phyloP scores from a whole-genome alignment of 64 coral and sea anemone species.

The Cladopsammia gracilis region DNA sequence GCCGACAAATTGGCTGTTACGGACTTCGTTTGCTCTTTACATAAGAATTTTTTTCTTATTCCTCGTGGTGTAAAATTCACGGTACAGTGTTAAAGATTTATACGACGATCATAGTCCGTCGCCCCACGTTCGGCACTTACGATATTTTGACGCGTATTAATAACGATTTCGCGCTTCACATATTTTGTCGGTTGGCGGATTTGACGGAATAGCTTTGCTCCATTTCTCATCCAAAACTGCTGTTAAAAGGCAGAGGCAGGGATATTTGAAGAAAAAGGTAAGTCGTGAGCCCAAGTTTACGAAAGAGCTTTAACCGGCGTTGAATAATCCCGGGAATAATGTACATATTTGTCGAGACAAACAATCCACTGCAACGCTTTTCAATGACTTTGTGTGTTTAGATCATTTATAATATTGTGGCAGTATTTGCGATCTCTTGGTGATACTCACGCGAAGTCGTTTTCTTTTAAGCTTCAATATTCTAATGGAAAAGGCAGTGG shows the following conservation, averaged over 20 bases:
- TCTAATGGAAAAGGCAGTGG: too few relatives aligned
- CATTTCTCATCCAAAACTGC: background rate
- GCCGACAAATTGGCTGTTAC: background rate
- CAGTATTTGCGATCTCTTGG: background rate
- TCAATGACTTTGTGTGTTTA: slow-evolving; percentile 3
- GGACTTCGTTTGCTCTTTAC: background rate
- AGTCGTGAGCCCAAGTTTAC: background rate
- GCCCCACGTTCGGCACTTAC: background rate
- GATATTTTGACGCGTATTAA: background rate
- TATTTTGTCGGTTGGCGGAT: background rate
- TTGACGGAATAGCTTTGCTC: background rate
- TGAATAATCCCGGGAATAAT: too few relatives aligned
- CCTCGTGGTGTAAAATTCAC: background rate
- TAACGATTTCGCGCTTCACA: background rate
- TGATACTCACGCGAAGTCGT: background rate
- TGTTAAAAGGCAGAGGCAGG: background rate
- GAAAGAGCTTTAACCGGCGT: background rate
- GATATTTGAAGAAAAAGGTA: background rate
- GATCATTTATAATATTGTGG: background rate
- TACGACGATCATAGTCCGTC: background rate
- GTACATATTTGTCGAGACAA: slow-evolving; percentile 22
- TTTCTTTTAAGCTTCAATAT: background rate
- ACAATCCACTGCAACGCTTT: background rate
- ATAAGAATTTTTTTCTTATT: background rate
- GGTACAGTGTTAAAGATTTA: too few relatives aligned